Evolutionary conservation across 2,888 invertebrate species (phyloP).

Genomic region (Sarcophaga subvicina): DNA sequence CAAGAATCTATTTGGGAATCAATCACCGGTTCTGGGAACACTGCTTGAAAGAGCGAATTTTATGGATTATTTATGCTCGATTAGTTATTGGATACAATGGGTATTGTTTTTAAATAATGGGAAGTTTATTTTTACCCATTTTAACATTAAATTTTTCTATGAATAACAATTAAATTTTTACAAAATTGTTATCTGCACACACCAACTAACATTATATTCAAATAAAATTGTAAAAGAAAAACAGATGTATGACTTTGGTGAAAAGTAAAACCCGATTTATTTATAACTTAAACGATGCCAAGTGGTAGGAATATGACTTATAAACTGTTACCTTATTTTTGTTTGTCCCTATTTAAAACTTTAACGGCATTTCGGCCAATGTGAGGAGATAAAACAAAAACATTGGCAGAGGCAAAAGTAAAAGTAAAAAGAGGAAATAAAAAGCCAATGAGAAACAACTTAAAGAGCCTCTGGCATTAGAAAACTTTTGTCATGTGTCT

Average conservation of each 20-base stretch:
- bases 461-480: conserved; percentile 60
- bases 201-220: too few species aligned
- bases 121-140: too few species aligned
- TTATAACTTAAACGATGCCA: conserved; percentile 44
- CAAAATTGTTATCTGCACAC: too few species aligned
- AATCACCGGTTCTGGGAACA: too few species aligned
- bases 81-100: too few species aligned
- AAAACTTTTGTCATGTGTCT: conserved; percentile 63
- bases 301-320: conserved; percentile 61
- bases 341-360: conserved; percentile 47
- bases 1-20: too few species aligned
- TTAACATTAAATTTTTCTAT: too few species aligned
- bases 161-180: too few species aligned
- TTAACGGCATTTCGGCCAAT: conserved; percentile 35
- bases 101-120: too few species aligned
- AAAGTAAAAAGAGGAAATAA: conserved; percentile 6
- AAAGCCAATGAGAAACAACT: conserved; percentile 40
- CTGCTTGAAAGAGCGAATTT: too few species aligned
- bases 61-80: too few species aligned
- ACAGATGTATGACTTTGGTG: conserved; percentile 52
- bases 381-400: conserved; percentile 23
- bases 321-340: conserved; percentile 61
- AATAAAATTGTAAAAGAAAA: not conserved
- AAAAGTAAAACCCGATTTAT: conserved; percentile 41
- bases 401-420: conserved; percentile 13